Conservation (phyloP, 2,888 invertebrate genomes). For the Drosophila falleni region DNA sequence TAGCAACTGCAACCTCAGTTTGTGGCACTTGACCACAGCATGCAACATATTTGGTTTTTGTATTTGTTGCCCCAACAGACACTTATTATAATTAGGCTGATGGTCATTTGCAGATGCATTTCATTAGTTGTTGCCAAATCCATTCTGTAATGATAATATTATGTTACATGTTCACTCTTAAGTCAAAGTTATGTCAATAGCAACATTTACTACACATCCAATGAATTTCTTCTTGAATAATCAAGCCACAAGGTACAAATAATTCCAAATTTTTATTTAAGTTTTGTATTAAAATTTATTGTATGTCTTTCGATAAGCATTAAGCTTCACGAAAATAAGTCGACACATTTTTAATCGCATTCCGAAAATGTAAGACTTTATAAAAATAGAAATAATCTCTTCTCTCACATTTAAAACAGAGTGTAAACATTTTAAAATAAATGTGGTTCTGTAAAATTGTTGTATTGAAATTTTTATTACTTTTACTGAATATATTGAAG, state of each 20-base stretch:
- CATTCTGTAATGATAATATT: slow-evolving; percentile 1
- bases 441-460: too few relatives aligned
- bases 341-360: too few relatives aligned
- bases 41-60: slow-evolving; percentile 11
- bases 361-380: too few relatives aligned
- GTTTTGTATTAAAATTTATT: neutral
- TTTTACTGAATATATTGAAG: too few relatives aligned
- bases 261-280: neutral
- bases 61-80: slow-evolving; percentile 1
- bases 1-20: slow-evolving; percentile 1
- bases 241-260: neutral
- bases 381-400: too few relatives aligned
- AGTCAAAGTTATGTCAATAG: neutral
- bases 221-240: slow-evolving; percentile 1
- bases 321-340: neutral
- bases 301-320: too few relatives aligned
- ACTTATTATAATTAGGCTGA: slow-evolving; percentile 37
- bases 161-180: neutral
- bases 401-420: too few relatives aligned
- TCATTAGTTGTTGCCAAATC: slow-evolving; percentile 23
- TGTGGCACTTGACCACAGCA: slow-evolving; percentile 11
- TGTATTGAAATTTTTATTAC: too few relatives aligned
- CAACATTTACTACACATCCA: neutral
- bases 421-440: too few relatives aligned
- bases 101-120: slow-evolving; percentile 37